These are phyloP conservation scores for Kradibia gibbosae DNA, from an alignment of 1,140 invertebrate genomes.

Conservation along the genomic window DNA sequence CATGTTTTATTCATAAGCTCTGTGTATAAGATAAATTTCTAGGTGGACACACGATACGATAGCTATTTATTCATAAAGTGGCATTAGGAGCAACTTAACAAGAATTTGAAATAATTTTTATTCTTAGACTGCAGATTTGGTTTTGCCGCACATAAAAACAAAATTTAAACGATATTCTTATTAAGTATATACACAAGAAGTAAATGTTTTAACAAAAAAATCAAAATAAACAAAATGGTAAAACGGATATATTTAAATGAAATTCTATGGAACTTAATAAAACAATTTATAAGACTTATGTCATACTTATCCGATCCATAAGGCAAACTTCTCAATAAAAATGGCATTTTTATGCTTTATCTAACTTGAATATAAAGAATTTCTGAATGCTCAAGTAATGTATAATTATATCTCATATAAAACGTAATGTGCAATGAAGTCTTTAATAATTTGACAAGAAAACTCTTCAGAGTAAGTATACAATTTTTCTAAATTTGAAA, in stretches of 20 bases:
- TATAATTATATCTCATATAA: not conserved
- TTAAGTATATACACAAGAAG: too few relatives aligned
- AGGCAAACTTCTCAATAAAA: not conserved
- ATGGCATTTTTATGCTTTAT: not conserved
- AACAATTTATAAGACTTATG: not conserved
- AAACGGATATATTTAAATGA: not conserved
- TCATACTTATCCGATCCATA: too few relatives aligned
- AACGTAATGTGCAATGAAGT: not conserved
- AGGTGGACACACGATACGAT: not conserved
- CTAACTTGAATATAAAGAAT: not conserved
- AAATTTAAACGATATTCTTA: too few relatives aligned
- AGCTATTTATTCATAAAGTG: not conserved
- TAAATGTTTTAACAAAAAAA: too few relatives aligned
- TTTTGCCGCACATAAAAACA: not conserved
- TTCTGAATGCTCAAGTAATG: not conserved
- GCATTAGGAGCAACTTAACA: not conserved
- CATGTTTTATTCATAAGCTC: conserved; percentile 19
- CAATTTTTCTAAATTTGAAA: too few relatives aligned
- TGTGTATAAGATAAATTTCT: not conserved
- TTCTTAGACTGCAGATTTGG: not conserved
- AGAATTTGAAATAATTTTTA: not conserved
- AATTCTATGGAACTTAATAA: not conserved
- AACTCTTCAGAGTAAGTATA: not conserved
- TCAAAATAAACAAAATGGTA: too few relatives aligned
- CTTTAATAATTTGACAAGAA: not conserved